Percentiles rank a stretch among this genome's conserved stretches.
These are phyloP conservation scores for Automeris io DNA, from an alignment of 2,888 invertebrate species.

Conservation along the genomic window DNA sequence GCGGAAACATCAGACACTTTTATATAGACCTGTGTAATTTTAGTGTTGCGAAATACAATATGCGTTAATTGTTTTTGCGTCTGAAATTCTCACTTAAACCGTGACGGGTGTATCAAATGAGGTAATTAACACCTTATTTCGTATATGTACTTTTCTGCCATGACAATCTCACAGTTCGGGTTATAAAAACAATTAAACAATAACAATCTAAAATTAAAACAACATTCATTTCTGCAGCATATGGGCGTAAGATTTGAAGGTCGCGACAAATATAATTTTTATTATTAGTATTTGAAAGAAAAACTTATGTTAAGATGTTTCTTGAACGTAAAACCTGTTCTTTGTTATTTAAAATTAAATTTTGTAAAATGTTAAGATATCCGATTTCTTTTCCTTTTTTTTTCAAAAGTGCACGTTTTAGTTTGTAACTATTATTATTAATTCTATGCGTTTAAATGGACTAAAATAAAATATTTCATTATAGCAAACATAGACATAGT, in stretches of 20 bases:
- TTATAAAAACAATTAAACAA: too few species aligned
- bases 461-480: too few species aligned
- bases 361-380: too few species aligned
- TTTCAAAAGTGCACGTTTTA: too few species aligned
- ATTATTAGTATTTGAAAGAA: background rate
- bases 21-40: background rate
- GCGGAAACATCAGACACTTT: background rate
- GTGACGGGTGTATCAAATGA: conserved; percentile 7
- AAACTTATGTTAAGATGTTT: background rate
- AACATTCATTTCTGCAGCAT: too few species aligned
- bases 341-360: too few species aligned
- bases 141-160: background rate
- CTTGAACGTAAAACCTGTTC: background rate
- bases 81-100: conserved; percentile 5
- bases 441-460: too few species aligned
- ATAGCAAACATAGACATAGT: too few species aligned
- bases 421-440: too few species aligned
- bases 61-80: conserved; percentile 3
- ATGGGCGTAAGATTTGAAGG: background rate
- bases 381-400: too few species aligned
- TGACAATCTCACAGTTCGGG: background rate
- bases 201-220: too few species aligned
- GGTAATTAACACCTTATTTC: conserved; percentile 2
- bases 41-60: conserved; percentile 3
- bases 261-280: background rate